A percentile compares a stretch with the other conserved stretches of the same genome.
Evolutionary conservation across 1,140 invertebrate genomes (phyloP).

Genomic region (Gryon sp.): DNA sequence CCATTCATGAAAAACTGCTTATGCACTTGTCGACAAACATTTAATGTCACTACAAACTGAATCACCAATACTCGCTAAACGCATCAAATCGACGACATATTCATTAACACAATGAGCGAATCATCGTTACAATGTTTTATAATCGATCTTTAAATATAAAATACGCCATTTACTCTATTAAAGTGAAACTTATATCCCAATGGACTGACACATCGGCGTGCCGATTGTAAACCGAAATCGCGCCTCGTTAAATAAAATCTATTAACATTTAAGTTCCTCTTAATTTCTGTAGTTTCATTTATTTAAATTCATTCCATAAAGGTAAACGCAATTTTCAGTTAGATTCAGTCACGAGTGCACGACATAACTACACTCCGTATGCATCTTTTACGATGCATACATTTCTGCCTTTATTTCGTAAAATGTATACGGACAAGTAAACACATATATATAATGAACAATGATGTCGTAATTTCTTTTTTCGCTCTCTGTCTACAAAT

Average conservation of each 20-base stretch:
- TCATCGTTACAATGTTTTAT: conserved; percentile 55
- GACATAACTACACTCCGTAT: conserved; percentile 29
- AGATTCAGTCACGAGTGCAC: conserved; percentile 50
- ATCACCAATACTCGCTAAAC: conserved; percentile 54
- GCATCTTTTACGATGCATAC: conserved; percentile 23
- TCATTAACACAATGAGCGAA: conserved; percentile 54
- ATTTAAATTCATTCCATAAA: conserved; percentile 42
- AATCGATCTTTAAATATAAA: conserved; percentile 63
- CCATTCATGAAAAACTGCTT: conserved; percentile 59
- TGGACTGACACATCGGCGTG: conserved; percentile 49
- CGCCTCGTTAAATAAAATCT: conserved; percentile 50
- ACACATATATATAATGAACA: conserved; percentile 4
- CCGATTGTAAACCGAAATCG: conserved; percentile 49
- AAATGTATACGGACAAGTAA: background rate
- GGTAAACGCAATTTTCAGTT: conserved; percentile 30
- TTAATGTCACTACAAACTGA: conserved; percentile 60
- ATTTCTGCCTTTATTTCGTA: background rate
- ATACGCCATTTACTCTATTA: conserved; percentile 60
- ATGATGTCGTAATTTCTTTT: no score
- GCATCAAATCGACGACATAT: conserved; percentile 56
- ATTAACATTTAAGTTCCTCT: no score
- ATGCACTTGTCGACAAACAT: conserved; percentile 56
- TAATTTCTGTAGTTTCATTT: no score
- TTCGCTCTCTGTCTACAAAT: no score
- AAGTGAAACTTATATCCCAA: conserved; percentile 54